Base-by-base conservation (phyloP, 2,113 vertebrate genomes). In the Dissostichus mawsoni region DNA sequence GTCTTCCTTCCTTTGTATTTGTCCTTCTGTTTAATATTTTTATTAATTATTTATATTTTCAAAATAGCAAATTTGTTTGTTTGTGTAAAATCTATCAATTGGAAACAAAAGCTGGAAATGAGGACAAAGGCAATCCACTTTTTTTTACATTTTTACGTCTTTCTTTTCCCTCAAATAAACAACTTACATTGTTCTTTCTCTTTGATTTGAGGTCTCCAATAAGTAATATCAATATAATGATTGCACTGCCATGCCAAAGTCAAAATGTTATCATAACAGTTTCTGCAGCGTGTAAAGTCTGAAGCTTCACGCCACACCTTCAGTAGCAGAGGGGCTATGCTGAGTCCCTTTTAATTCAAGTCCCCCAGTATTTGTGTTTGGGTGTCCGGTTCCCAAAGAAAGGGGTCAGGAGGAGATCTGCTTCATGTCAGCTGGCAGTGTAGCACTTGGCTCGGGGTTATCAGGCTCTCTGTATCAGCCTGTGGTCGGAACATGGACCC, bases 401-500 rank as follows among this genome's bases (percentile, higher is more conserved):
- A 64, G 44, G 29, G 85, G 82, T 90, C 86, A 92, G 74, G 55
- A 84, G 81, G 90, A 90, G 86, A 90, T 92, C 93, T 95, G 95
- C 83, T 92, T 94, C 80, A 74, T 94, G 93, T 95, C 93, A 94
- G 58, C 84, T 78, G 76, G 71, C 81, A 80, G 85, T 66, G 82
- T 81, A 89, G 70, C 85, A 90, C 90, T 92, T 91, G 52, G 76
- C 82, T 83, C 57, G 36, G 74, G 92, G 92, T 95, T 95, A 95
- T 95, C 94, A 48, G 64, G 74, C 73, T 76, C 23, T 75, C 48
- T 85, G 81, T 92, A 92, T 93, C 89, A 92, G 91, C 78, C 76
- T 81, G 74, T 84, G 81, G 90, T 85, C 83, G 12, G 82, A 94
- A 93, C 93, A 93, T 69, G 78, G 80, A 89, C 81, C 82, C 82